Evolutionary conservation across 1,140 invertebrate genomes (phyloP).

Genomic region (Bombus cullumanus): DNA sequence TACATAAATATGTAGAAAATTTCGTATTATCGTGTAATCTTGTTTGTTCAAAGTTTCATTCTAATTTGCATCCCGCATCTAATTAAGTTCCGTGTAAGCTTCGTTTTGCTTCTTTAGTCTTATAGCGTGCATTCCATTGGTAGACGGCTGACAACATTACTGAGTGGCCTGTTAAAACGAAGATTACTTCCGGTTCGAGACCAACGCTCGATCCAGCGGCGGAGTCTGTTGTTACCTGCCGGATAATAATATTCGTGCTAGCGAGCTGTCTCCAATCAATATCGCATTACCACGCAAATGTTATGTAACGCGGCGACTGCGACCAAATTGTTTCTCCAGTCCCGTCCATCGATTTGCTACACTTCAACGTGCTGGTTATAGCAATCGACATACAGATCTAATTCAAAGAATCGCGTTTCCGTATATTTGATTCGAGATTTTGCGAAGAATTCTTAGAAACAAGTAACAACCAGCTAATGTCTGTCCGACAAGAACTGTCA

Average conservation of each 20-base stretch:
- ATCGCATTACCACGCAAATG: constrained; percentile 57
- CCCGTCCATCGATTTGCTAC: constrained; percentile 18
- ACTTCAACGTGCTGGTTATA: neutral
- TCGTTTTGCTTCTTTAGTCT: neutral
- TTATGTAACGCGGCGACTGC: constrained; percentile 51
- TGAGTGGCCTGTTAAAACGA: constrained; percentile 38
- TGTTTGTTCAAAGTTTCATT: neutral
- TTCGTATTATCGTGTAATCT: too few species aligned
- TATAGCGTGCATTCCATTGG: neutral
- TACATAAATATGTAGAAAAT: too few species aligned
- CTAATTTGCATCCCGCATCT: neutral
- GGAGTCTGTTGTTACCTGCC: constrained; percentile 40
- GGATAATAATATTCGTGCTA: constrained; percentile 55
- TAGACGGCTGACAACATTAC: neutral
- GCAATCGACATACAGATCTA: neutral
- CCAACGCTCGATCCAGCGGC: constrained; percentile 25
- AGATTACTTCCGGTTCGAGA: constrained; percentile 57
- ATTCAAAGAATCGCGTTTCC: neutral
- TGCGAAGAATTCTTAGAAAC: too few species aligned
- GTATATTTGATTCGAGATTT: neutral
- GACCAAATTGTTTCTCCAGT: constrained; percentile 62
- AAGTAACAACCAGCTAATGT: neutral
- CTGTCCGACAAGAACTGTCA: neutral
- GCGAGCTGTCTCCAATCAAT: constrained; percentile 60
- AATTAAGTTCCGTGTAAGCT: neutral